Conservation (phyloP, 1,140 invertebrate genomes). For the Megalonaias nervosa region DNA sequence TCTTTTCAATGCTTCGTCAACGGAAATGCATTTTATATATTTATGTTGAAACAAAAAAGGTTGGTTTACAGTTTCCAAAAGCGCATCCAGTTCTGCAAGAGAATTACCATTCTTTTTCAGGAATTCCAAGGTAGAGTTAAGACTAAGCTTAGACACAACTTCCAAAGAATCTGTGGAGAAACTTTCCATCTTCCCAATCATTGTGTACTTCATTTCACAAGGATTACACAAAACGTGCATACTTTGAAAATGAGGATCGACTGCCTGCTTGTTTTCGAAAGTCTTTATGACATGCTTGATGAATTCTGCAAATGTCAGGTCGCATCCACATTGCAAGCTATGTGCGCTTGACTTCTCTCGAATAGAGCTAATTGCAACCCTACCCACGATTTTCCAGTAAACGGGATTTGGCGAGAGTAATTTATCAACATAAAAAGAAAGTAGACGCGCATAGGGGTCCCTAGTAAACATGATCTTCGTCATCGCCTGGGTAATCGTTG, state of each 20-base stretch:
- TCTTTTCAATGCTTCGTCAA: constrained; percentile 17
- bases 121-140: constrained; percentile 3
- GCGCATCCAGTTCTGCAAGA: constrained; percentile 9
- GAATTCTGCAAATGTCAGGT: constrained; percentile 34
- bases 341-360: neutral
- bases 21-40: constrained; percentile 16
- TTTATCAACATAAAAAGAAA: constrained; percentile 54
- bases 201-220: constrained; percentile 36
- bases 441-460: constrained; percentile 44
- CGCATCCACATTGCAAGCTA: constrained; percentile 24
- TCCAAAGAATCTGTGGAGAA: constrained; percentile 26
- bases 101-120: constrained; percentile 8
- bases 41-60: constrained; percentile 4
- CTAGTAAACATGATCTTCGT: constrained; percentile 46
- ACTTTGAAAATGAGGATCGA: constrained; percentile 29
- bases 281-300: constrained; percentile 34
- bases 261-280: constrained; percentile 1
- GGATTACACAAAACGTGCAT: constrained; percentile 25
- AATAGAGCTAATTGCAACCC: constrained; percentile 29
- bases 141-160: constrained; percentile 22
- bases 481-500: too few species aligned
- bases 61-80: constrained; percentile 23
- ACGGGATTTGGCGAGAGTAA: constrained; percentile 51
- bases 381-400: constrained; percentile 45
- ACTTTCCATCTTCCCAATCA: constrained; percentile 36